Conservation (phyloP, 2,888 invertebrate genomes). For the Fabriciana adippe region DNA sequence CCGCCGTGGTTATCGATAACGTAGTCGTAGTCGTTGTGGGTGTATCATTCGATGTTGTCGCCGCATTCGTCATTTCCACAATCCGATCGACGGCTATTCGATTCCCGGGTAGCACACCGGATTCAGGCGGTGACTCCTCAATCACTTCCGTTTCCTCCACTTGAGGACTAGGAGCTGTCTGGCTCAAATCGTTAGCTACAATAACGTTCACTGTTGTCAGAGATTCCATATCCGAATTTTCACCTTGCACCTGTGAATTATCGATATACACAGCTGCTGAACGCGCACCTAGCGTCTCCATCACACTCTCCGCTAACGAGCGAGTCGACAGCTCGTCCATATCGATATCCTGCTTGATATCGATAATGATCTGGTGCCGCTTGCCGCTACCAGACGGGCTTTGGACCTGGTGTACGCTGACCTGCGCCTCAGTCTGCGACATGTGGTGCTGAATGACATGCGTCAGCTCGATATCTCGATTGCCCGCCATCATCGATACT, state of each 20-base stretch:
- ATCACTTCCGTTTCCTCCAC: conserved; percentile 52
- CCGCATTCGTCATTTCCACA: conserved; percentile 65
- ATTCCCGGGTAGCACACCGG: conserved; percentile 58
- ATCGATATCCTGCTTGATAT: conserved; percentile 78
- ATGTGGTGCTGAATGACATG: conserved; percentile 75
- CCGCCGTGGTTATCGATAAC: conserved; percentile 58
- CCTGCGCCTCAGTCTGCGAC: conserved; percentile 71
- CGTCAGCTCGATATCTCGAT: conserved; percentile 67
- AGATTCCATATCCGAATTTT: conserved; percentile 69
- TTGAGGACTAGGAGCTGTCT: conserved; percentile 57
- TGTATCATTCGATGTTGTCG: conserved; percentile 49
- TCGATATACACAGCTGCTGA: conserved; percentile 78
- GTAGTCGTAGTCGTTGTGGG: conserved; percentile 57
- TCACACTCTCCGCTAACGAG: conserved; percentile 76
- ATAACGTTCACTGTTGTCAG: conserved; percentile 77
- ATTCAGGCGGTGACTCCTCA: conserved; percentile 50
- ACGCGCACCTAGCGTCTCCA: conserved; percentile 76
- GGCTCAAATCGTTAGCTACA: conserved; percentile 69
- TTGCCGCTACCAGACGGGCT: conserved; percentile 70
- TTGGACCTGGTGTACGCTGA: conserved; percentile 75
- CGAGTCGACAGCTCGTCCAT: conserved; percentile 75
- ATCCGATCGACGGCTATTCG: conserved; percentile 71
- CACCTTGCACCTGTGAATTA: conserved; percentile 60
- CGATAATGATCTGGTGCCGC: conserved; percentile 77
- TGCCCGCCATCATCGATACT: conserved; percentile 63